A percentile compares a stretch with the other conserved stretches of the same genome.
These are phyloP conservation scores for Eristalinus sepulchralis DNA, from an alignment of 2,888 invertebrate species.

Conservation along the genomic window DNA sequence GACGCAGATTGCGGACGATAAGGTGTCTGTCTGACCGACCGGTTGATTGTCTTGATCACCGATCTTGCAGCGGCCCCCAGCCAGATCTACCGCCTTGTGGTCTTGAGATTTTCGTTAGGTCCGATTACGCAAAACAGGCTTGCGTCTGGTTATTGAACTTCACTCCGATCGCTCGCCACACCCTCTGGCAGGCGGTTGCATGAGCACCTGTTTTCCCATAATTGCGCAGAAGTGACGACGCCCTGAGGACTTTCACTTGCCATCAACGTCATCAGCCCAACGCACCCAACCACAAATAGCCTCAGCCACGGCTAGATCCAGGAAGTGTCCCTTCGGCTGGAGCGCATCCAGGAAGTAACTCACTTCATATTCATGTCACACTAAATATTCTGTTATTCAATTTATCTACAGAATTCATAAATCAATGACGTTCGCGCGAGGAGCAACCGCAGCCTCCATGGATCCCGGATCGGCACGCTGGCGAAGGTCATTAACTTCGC, in stretches of 20 bases:
- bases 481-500: constrained; percentile 70
- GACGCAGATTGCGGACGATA: neutral
- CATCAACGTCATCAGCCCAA: neutral
- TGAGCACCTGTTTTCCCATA: neutral
- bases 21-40: neutral
- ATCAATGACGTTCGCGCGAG: constrained; percentile 54
- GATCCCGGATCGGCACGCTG: neutral
- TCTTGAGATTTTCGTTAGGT: neutral
- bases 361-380: constrained; percentile 66
- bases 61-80: neutral
- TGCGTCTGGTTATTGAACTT: neutral
- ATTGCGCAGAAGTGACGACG: neutral
- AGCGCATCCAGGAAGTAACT: constrained; percentile 59
- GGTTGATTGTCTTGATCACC: neutral
- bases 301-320: neutral
- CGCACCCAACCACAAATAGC: neutral
- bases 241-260: neutral
- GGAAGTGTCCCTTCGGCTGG: constrained; percentile 27
- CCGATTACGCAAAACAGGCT: neutral
- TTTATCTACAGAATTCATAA: constrained; percentile 63
- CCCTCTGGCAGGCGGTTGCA: neutral
- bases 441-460: neutral
- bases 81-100: neutral
- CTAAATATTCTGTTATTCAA: constrained; percentile 65
- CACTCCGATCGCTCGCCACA: neutral